Base-by-base conservation (phyloP, 2,113 vertebrate species). In the Saccopteryx bilineata region DNA sequence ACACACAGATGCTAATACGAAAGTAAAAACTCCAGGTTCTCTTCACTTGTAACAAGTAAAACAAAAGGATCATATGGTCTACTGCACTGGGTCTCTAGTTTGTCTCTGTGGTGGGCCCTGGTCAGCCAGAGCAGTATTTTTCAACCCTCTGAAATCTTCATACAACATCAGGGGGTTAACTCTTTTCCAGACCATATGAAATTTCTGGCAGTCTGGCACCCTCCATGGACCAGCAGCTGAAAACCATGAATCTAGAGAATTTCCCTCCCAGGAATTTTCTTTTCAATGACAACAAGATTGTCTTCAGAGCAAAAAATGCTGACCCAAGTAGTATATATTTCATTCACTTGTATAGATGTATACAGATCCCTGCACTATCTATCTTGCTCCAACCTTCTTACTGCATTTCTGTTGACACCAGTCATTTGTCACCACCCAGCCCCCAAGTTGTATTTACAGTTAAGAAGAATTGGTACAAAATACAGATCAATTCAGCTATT, bases 391-490 rank as follows among this genome's bases (percentile, higher is more conserved):
- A 52, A 28, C 18, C 26, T 14, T 33, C 60, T 95, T 79, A 54
- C 11, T 50, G 58, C 66, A 28, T 80, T 72, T 39, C 54, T 96
- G 14, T 8, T 13, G 50, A 80, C 83, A 80, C 23, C 52, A 58
- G 18, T 80, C 85, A 26, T 52, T 94, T 54, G 89, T 80, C 66
- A 69, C 46, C 75, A 9, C 33, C 3, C 8, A 52, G 65, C 52
- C 83, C 89, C n/a, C 79, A 14, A 31, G 11, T 33, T 93, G 46
- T 95, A 82, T 79, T 97, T 97, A 93, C 71, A 82, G 89, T 95
- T 96, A 94, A 97, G 87, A 97, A 90, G 74, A 97, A 93, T 94
- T 98, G 98, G 97, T 97, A 95, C 96, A 95, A 28, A 90, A 97
- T 96, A 98, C 97, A 98, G 97, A 98, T 93, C 33, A 90, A 95